phyloP scores from a whole-genome alignment of 30 jellyfish, hydroid and myxozoan genomes.

The Chrysaora quinquecirrha region DNA sequence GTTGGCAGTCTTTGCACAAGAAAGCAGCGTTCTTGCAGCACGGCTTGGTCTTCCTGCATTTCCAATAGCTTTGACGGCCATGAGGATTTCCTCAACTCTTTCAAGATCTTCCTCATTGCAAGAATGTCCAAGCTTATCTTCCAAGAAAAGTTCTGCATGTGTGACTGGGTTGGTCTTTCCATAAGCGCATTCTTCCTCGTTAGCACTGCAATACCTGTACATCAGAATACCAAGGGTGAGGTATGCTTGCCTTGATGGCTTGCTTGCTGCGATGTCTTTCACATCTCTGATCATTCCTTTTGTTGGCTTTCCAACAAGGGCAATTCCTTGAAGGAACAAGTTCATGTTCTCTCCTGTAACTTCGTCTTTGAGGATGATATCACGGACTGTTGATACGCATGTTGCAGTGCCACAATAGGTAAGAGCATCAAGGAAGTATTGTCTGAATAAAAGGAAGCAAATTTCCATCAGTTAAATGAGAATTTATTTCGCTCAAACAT shows the following conservation, averaged over 20 bases:
- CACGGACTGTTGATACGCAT: slow-evolving; percentile 91
- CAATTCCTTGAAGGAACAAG: slow-evolving; percentile 95
- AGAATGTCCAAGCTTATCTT: slow-evolving; percentile 73
- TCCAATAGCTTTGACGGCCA: slow-evolving; percentile 93
- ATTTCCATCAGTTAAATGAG: no score
- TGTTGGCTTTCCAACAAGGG: slow-evolving; percentile 91
- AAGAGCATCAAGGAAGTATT: slow-evolving; percentile 96
- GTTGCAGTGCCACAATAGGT: slow-evolving; percentile 99
- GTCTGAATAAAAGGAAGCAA: slow-evolving; percentile 53
- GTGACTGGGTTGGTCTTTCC: slow-evolving; percentile 89
- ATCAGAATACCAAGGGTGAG: slow-evolving; percentile 92
- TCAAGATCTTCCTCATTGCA: slow-evolving; percentile 86
- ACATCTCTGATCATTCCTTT: slow-evolving; percentile 92
- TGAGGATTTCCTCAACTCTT: slow-evolving; percentile 92
- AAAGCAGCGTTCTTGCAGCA: slow-evolving; percentile 73
- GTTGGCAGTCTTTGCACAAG: slow-evolving; percentile 86
- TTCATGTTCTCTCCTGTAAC: slow-evolving; percentile 94
- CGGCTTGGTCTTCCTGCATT: slow-evolving; percentile 95
- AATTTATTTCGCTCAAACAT: no score
- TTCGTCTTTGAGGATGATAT: slow-evolving; percentile 78
- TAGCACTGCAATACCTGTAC: slow-evolving; percentile 89
- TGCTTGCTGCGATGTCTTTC: slow-evolving; percentile 68
- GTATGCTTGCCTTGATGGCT: slow-evolving; percentile 96
- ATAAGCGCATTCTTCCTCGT: slow-evolving; percentile 85
- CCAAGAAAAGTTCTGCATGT: slow-evolving; percentile 86